Conservation (phyloP, 2,888 invertebrate species). For the Cepaea hortensis region DNA sequence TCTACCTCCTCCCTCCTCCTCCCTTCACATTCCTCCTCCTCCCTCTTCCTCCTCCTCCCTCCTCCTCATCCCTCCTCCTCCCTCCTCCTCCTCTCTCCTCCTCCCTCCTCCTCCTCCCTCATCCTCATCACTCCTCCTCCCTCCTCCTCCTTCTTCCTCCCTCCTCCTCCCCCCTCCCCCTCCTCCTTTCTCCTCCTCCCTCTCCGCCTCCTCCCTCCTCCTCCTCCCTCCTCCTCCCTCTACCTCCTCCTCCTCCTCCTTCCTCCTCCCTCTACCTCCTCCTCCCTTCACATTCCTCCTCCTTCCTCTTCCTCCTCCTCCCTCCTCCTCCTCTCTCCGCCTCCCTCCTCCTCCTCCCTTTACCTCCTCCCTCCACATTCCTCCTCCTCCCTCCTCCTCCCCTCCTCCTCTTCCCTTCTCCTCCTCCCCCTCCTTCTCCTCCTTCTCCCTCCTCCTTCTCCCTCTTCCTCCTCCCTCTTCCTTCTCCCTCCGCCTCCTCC, state of each 20-base stretch:
- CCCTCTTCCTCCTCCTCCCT: conserved; percentile 10
- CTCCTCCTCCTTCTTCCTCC: not conserved
- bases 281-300: no score
- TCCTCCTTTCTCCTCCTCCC: not conserved
- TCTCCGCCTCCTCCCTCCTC: no score
- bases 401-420: not conserved
- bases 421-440: not conserved
- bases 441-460: no score
- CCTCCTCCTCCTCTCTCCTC: conserved; percentile 20
- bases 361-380: no score
- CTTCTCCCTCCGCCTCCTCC: no score
- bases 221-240: conserved; percentile 29
- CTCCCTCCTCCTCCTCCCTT: no score
- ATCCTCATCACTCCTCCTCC: no score
- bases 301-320: not conserved
- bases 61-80: no score
- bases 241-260: not conserved
- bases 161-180: not conserved
- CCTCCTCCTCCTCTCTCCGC: not conserved
- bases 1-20: not conserved
- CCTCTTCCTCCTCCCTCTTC: no score
- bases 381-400: not conserved
- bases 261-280: conserved; percentile 5
- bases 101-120: no score
- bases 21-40: not conserved